phyloP scores from a whole-genome alignment of 2,888 invertebrate species.

The Callimorpha dominula region DNA sequence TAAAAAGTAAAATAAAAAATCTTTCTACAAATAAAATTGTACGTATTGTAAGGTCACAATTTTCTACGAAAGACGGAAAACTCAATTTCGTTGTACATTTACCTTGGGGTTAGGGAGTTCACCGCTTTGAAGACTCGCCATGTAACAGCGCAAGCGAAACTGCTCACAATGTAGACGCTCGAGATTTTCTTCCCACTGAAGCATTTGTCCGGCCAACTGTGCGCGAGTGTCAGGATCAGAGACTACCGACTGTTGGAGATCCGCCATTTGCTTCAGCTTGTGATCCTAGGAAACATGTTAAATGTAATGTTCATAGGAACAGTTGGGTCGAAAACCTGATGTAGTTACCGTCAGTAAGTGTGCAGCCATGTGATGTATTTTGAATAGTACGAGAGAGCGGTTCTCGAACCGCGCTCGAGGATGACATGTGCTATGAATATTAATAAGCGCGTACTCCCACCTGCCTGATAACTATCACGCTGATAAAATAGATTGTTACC shows the following conservation, averaged over 20 bases:
- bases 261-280: slow-evolving; percentile 99
- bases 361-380: slow-evolving; percentile 50
- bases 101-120: slow-evolving; percentile 99
- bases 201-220: slow-evolving; percentile 96
- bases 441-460: slow-evolving; percentile 73
- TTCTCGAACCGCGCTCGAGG: slow-evolving; percentile 63
- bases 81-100: slow-evolving; percentile 47
- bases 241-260: slow-evolving; percentile 98
- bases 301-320: slow-evolving; percentile 36
- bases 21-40: slow-evolving; percentile 33
- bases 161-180: slow-evolving; percentile 98
- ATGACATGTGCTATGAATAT: slow-evolving; percentile 79
- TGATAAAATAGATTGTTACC: slow-evolving; percentile 68
- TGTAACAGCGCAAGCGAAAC: slow-evolving; percentile 97
- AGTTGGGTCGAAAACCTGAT: not conserved
- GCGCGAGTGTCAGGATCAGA: slow-evolving; percentile 96
- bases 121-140: slow-evolving; percentile 98
- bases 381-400: slow-evolving; percentile 59
- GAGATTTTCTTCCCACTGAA: slow-evolving; percentile 98
- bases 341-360: slow-evolving; percentile 8
- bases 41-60: slow-evolving; percentile 43
- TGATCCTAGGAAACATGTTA: slow-evolving; percentile 90
- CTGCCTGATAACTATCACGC: slow-evolving; percentile 69
- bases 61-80: slow-evolving; percentile 30
- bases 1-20: slow-evolving; percentile 24